phyloP scores from a whole-genome alignment of 2,888 invertebrate genomes.

The Drosophila acutilabella region DNA sequence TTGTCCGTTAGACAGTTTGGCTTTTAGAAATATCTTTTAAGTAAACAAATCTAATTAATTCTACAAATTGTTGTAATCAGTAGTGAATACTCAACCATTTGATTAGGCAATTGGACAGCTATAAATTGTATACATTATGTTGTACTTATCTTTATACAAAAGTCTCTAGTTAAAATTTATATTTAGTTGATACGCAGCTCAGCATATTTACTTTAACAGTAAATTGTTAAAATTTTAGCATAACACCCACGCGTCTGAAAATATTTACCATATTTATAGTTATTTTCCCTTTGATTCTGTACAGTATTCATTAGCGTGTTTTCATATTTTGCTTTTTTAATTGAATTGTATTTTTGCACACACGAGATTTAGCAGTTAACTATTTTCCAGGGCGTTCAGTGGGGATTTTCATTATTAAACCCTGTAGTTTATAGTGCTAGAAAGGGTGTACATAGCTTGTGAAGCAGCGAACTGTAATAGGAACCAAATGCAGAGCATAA shows the following conservation, averaged over 20 bases:
- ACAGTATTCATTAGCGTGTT: conserved; percentile 11
- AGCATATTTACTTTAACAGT: too few species aligned
- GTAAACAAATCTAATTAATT: conserved; percentile 1
- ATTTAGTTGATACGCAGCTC: not conserved
- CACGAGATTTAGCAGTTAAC: conserved; percentile 13
- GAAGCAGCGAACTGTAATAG: too few species aligned
- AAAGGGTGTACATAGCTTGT: not conserved
- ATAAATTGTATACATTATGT: not conserved
- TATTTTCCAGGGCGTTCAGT: conserved; percentile 11
- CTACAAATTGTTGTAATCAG: not conserved
- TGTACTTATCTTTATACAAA: not conserved
- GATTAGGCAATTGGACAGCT: not conserved
- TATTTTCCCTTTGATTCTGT: conserved; percentile 6
- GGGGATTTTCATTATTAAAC: not conserved
- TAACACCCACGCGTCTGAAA: not conserved
- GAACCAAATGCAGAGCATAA: too few species aligned
- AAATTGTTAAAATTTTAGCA: too few species aligned
- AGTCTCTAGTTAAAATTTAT: not conserved
- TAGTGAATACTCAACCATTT: not conserved
- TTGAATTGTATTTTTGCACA: conserved; percentile 15
- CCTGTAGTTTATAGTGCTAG: not conserved
- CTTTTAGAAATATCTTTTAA: not conserved
- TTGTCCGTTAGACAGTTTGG: conserved; percentile 32
- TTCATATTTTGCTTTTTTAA: conserved; percentile 1
- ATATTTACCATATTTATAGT: not conserved